Base-by-base conservation (phyloP, 1,140 invertebrate genomes). In the Ericerus pela region DNA sequence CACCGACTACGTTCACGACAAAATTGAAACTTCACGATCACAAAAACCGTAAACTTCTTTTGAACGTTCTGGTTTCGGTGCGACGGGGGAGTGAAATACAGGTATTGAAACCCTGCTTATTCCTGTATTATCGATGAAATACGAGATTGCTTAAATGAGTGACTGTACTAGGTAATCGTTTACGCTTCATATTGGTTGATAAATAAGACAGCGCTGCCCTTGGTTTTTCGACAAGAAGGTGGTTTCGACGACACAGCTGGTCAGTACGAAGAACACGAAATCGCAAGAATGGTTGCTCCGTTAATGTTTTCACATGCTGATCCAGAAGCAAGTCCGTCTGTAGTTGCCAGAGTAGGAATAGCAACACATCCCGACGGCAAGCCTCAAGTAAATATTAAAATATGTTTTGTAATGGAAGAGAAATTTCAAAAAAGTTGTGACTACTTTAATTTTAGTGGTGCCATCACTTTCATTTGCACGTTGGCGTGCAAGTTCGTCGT, bases 181-280 rank as follows among this genome's bases (percentile, higher is more conserved):
- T 84, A 79, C 58, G 85, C 88, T 20, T 84, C 85, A 1, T 96
- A 86, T 71, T 98, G 95, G 94, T 80, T 99, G 60, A 79, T 98
- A 26, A 98, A 99, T 69, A 88, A 88, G 69, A 91, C 89, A 14
- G 94, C 93, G 0, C 73, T 98, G 33, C 92, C 94, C 1, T 68
- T 98, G n/a, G 82, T 97, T 20, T 93, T 95, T 67, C 79, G 82
- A 64, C 93, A 96, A 72, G 91, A 95, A 68, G 88, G 88, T 8
- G 79, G 78, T 11, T 74, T 73, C 4, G 64, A 70, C 2, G 87
- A 91, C 64, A 81, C 86, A 52, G 88, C 93, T 2, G 95, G 94
- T 10, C 95, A 99, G 72, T 90, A 86, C 68, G 82, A 84, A 53
- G 94, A 98, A 68, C 89, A 98, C 66, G 95, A 98, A 73, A 76